These are phyloP conservation scores for Hystrix brachyura DNA, from an alignment of 2,113 vertebrate genomes.

Conservation along the genomic window DNA sequence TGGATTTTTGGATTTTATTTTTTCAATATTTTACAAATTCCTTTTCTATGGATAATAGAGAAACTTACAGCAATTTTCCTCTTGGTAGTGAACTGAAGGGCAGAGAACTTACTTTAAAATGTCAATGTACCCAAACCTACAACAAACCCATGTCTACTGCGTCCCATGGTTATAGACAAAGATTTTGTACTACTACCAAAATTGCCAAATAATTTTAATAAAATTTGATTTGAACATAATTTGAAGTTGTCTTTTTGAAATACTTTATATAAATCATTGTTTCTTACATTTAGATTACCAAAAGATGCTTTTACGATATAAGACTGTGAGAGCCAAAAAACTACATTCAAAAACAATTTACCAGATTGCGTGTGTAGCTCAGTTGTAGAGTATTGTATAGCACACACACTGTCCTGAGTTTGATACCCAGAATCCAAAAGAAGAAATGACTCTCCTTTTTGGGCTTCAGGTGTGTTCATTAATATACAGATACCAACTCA, in stretches of 20 bases:
- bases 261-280: not conserved
- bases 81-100: conserved; percentile 27
- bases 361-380: not conserved
- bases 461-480: not conserved
- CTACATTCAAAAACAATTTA: not conserved
- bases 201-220: conserved; percentile 84
- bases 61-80: conserved; percentile 12
- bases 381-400: not conserved
- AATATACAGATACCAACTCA: not conserved
- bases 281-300: not conserved
- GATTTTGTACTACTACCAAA: conserved; percentile 75
- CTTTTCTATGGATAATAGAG: conserved; percentile 56
- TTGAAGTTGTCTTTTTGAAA: conserved; percentile 67
- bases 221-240: conserved; percentile 85
- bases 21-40: conserved; percentile 77
- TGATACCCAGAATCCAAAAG: no score
- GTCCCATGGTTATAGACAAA: conserved; percentile 60
- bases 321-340: not conserved
- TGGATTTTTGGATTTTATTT: conserved; percentile 84
- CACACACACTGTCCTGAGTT: not conserved
- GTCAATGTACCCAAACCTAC: not conserved
- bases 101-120: conserved; percentile 1
- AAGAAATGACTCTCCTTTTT: not conserved
- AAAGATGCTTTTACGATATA: not conserved
- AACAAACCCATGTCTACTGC: conserved; percentile 64